Evolutionary conservation across 1,140 invertebrate species (phyloP), one percentile per base, ranked within the genome.

Genomic region (Drosophila trapezifrons): DNA sequence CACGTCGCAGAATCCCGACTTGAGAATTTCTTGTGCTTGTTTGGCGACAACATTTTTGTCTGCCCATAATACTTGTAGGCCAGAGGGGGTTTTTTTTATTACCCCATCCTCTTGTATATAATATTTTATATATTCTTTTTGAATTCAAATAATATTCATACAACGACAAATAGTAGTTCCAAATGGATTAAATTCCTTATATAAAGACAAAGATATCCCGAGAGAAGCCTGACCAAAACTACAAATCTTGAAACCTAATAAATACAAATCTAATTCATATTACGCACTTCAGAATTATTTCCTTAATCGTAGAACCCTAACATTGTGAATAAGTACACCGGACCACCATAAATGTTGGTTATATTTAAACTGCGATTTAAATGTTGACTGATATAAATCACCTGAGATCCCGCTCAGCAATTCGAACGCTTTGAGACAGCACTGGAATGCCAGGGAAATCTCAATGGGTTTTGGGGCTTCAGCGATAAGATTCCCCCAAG

Each of bases 401-500:
- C 27, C 35, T 17, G n/a, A 40, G 51, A 69, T 71, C 25, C 27
- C 25, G 13, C n/a, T 13, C 18, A 32, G 42, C 49, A 64, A 67
- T 67, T 51, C 32, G n/a, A 42, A 12, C n/a, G 13, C 47, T 70
- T 46, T 56, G 17, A 38, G 60, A 27, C 25, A 35, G 32, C 15
- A 18, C 17, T 57, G 65, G 64, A 70, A 66, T 54, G 64, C 51
- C 46, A 49, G 5, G 20, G 27, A 71, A 70, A 71, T 58, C 67
- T 70, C 51, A 57, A 70, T 57, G 51, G 67, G 67, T 29, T 47
- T 52, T 56, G 10, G 8, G 64, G 32, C 37, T 17, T 25, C 60
- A 20, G 42, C 42, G 67, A 71, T 70, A 71, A 71, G 67, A 71
- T 71, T 71, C n/a, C 22, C 18, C 4, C 32, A 58, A 58, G 65